A percentile compares a stretch with the other conserved stretches of the same genome.
Conservation (phyloP, 2,888 invertebrate species). For the Lapara coniferarum region DNA sequence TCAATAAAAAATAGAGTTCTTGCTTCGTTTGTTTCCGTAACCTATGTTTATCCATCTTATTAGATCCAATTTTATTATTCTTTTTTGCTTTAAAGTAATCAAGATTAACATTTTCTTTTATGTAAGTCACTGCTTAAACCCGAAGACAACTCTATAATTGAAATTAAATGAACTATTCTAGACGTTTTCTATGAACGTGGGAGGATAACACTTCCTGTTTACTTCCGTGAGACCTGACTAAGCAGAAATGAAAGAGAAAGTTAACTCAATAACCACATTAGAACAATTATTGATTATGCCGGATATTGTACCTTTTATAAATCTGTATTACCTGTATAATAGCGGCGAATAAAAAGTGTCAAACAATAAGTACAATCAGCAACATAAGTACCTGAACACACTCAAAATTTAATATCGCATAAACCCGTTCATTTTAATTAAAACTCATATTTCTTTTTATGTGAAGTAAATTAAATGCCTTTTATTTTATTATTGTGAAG, state of each 20-base stretch:
- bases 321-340: too few relatives aligned
- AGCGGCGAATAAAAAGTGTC: too few relatives aligned
- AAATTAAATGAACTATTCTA: not conserved
- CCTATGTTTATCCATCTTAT: not conserved
- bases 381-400: too few relatives aligned
- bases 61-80: too few relatives aligned
- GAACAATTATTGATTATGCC: slow-evolving; percentile 5
- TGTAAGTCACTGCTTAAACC: not conserved
- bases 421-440: too few relatives aligned
- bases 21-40: not conserved
- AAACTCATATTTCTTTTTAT: too few relatives aligned
- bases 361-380: too few relatives aligned
- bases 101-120: not conserved
- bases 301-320: not conserved
- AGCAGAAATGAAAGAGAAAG: slow-evolving; percentile 21
- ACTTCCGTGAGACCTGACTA: slow-evolving; percentile 47
- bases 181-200: slow-evolving; percentile 41
- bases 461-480: too few relatives aligned
- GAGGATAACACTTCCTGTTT: slow-evolving; percentile 41
- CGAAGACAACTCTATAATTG: not conserved
- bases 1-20: not conserved
- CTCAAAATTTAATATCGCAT: too few relatives aligned
- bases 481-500: too few relatives aligned
- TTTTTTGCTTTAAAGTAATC: too few relatives aligned
- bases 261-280: not conserved